Conservation (phyloP, 2,888 invertebrate species). For the Myopa testacea region DNA sequence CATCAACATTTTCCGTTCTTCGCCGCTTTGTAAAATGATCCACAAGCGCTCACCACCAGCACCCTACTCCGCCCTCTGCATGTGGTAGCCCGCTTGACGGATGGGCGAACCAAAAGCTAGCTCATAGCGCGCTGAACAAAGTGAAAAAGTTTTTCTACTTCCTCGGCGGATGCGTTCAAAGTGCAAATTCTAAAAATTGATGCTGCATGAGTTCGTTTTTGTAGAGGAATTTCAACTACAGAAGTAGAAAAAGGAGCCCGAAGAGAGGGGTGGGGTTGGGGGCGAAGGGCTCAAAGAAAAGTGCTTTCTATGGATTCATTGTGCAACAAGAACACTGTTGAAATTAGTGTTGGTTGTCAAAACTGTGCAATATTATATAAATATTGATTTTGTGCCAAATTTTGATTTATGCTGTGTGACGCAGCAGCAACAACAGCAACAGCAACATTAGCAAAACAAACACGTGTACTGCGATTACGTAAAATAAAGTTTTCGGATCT, state of each 20-base stretch:
- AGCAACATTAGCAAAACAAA: neutral
- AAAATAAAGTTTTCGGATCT: no score
- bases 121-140: constrained; percentile 20
- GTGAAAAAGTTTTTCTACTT: constrained; percentile 44
- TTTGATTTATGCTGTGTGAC: neutral
- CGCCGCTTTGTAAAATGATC: no score
- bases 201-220: neutral
- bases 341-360: neutral
- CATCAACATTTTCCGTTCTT: neutral
- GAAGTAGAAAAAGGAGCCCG: neutral
- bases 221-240: neutral
- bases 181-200: constrained; percentile 17
- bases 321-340: no score
- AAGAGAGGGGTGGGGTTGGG: neutral
- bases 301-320: neutral
- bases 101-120: neutral
- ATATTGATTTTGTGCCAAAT: constrained; percentile 1
- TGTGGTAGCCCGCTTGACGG: no score
- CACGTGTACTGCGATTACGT: neutral
- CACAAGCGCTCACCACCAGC: no score
- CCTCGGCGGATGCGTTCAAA: constrained; percentile 40
- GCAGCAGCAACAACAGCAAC: neutral
- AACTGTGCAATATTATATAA: neutral
- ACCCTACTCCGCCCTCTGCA: no score
- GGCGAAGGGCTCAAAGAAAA: neutral